Percentiles rank a stretch among this genome's conserved stretches.
These are phyloP conservation scores for Panthera leo DNA, from an alignment of 2,113 vertebrate species.

Conservation along the genomic window DNA sequence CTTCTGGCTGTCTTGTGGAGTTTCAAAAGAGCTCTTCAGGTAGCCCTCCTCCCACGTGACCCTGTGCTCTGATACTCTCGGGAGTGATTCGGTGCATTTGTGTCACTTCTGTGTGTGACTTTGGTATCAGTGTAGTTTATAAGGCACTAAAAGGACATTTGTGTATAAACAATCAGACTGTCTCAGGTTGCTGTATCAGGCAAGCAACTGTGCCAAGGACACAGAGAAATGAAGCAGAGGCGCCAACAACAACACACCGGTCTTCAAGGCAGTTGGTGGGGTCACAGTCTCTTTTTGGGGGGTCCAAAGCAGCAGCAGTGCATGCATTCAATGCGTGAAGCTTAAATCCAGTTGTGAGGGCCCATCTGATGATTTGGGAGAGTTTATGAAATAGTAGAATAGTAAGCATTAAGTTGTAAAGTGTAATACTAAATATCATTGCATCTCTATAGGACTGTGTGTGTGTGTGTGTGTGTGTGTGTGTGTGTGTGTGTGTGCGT, in stretches of 20 bases:
- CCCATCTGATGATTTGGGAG: not conserved
- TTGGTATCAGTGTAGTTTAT: constrained; percentile 30
- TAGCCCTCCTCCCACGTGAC: constrained; percentile 44
- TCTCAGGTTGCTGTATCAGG: not conserved
- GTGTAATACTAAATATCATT: not conserved
- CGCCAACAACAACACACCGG: not conserved
- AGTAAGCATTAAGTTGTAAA: not conserved
- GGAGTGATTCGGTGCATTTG: constrained; percentile 54
- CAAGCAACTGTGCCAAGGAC: constrained; percentile 3
- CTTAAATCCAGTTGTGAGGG: not conserved
- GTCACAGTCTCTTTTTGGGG: not conserved
- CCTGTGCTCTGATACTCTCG: not conserved
- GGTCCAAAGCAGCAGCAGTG: accelerated
- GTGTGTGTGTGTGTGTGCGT: not conserved
- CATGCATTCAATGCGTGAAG: not conserved
- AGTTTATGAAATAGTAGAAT: not conserved
- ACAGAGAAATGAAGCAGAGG: not conserved
- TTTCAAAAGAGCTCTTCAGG: not conserved
- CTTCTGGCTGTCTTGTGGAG: not conserved
- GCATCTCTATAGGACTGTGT: not conserved
- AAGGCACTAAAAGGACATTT: constrained; percentile 47
- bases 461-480: no score
- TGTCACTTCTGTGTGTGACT: not conserved
- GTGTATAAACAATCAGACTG: not conserved
- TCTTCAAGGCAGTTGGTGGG: not conserved